A percentile compares a stretch with the other conserved stretches of the same genome.
phyloP scores from a whole-genome alignment of 2,113 vertebrate genomes.

The Phyllostomus hastatus region DNA sequence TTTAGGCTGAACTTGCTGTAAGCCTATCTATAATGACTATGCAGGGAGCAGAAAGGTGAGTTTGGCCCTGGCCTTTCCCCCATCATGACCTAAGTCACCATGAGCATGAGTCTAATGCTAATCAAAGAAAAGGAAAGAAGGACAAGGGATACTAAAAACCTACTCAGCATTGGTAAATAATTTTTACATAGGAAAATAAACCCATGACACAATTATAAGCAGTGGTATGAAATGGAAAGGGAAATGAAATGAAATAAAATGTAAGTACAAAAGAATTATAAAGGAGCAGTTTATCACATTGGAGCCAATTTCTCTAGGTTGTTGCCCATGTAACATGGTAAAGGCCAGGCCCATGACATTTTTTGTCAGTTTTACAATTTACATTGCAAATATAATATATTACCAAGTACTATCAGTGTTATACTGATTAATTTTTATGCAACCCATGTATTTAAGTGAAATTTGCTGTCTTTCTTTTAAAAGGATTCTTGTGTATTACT shows the following conservation, averaged over 20 bases:
- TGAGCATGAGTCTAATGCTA: background rate
- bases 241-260: background rate
- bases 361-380: background rate
- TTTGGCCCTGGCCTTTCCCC: background rate
- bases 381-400: slow-evolving; percentile 5
- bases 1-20: slow-evolving; percentile 41
- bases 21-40: slow-evolving; percentile 27
- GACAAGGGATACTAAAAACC: background rate
- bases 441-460: background rate
- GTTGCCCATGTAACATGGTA: background rate
- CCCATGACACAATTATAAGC: background rate
- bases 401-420: background rate
- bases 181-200: background rate
- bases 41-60: slow-evolving; percentile 10
- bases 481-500: background rate
- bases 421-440: background rate
- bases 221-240: background rate
- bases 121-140: background rate
- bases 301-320: background rate
- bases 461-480: background rate
- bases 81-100: background rate
- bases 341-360: background rate
- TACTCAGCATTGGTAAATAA: background rate
- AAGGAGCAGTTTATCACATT: background rate
- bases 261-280: background rate